phyloP scores from a whole-genome alignment of 2,888 invertebrate species.

The Plagodis pulveraria region DNA sequence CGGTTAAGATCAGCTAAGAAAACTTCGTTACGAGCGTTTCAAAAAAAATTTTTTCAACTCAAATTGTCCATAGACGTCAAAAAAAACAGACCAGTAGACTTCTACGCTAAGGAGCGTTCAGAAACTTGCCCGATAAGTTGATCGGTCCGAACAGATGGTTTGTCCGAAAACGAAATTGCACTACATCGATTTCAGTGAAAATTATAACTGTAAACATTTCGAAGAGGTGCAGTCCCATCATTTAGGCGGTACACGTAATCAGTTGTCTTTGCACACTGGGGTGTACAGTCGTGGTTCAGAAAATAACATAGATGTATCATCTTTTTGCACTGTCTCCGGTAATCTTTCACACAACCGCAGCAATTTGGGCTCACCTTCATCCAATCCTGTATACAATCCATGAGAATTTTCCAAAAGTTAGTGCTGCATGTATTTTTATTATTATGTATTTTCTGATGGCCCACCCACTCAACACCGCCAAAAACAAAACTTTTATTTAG shows the following conservation, averaged over 20 bases:
- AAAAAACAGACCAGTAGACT: no score
- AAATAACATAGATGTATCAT: background rate
- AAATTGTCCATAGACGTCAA: no score
- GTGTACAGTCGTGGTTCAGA: background rate
- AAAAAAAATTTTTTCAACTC: no score
- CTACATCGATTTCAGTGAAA: conserved; percentile 1
- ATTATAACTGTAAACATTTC: background rate
- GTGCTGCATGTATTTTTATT: no score
- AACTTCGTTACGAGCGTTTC: no score
- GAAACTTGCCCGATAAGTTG: no score
- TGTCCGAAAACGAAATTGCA: background rate
- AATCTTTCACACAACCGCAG: background rate
- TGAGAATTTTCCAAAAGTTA: no score
- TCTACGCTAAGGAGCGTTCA: no score
- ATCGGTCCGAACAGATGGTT: background rate
- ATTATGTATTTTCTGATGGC: background rate
- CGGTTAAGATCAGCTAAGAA: no score
- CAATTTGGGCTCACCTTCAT: background rate
- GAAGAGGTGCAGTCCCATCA: background rate
- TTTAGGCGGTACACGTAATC: background rate
- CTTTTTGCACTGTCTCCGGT: background rate
- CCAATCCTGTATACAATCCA: no score
- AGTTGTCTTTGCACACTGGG: background rate
- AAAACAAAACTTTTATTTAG: background rate
- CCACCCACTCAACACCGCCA: background rate